Base-by-base conservation (phyloP, 2,888 invertebrate genomes). In the Caenorhabditis becei region DNA sequence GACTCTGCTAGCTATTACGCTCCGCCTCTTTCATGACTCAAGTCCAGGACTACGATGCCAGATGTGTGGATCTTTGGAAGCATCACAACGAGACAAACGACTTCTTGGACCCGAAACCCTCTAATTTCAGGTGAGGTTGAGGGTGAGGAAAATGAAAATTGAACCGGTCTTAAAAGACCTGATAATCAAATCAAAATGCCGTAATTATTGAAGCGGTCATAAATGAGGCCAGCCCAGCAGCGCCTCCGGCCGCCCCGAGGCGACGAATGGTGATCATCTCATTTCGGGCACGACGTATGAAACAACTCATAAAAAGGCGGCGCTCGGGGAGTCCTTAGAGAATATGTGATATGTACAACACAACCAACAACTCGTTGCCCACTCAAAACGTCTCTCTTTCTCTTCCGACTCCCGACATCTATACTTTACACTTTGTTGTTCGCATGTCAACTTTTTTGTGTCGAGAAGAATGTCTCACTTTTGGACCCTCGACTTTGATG, bases 181-280 rank as follows among this genome's bases (percentile, higher is more conserved):
- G 74, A 74, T 74, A 74, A 74, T 74, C 74, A 74, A 74, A 74
- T 74, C 74, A 74, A 74, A 72, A 72, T 72, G 72, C 72, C 72
- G 72, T 53, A 72, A 72, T 72, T 72, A 72, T 72, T 72, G 72
- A 72, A 63, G 72, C 72, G 72, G 72, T 63, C 62, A 72, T 62
- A 74, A 74, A 74, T 58, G 65, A 58, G 56, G 53, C 24, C 26
- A 53, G 20, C 18, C 16, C 41, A 16, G 16, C 41, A 16, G 41
- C 16, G 41, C 14, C 41, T 41, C 41, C 2, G 41, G 16, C 41
- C 10, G 14, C 16, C 16, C 2, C 41, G 41, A 41, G 47, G 47
- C 20, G 67, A 69, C 51, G 54, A 71, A 62, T 53, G 62, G 59
- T 59, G 59, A 53, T 62, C 59, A 62, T 53, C 41, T 41, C 28